Evolutionary conservation across 1,140 invertebrate species (phyloP).

Genomic region (Dreissena rostriformis): DNA sequence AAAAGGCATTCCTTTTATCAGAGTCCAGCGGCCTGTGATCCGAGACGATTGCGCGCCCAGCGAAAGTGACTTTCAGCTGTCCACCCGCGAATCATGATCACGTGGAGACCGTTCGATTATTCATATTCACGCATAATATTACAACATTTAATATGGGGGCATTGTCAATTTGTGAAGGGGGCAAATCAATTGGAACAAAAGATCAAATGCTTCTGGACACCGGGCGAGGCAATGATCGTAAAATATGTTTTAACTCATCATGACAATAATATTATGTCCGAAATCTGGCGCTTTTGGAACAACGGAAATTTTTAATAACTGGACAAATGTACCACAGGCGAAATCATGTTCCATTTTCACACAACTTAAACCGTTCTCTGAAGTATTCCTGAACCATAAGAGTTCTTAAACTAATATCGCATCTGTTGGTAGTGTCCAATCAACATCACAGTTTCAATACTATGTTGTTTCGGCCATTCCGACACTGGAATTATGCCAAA

Average conservation of each 20-base stretch:
- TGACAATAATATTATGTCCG: slow-evolving; percentile 17
- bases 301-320: no score
- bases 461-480: no score
- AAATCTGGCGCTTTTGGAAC: no score
- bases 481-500: no score
- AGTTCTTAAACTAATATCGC: no score
- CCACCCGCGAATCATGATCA: slow-evolving; percentile 8
- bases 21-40: slow-evolving; percentile 10
- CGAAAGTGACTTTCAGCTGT: slow-evolving; percentile 49
- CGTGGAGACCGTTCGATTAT: not conserved
- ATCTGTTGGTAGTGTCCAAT: no score
- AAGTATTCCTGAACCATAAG: no score
- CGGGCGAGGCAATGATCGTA: not conserved
- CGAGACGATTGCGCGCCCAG: slow-evolving; percentile 20
- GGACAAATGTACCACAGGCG: no score
- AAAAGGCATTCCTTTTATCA: slow-evolving; percentile 15
- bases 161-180: not conserved
- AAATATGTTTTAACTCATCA: slow-evolving; percentile 38
- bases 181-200: slow-evolving; percentile 22
- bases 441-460: no score
- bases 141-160: not conserved
- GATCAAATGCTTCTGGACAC: slow-evolving; percentile 36
- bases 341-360: no score
- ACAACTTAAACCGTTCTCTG: no score
- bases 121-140: slow-evolving; percentile 1